Conservation (phyloP, 2,797 vertebrate genomes). For the Etheostoma perlongum region DNA sequence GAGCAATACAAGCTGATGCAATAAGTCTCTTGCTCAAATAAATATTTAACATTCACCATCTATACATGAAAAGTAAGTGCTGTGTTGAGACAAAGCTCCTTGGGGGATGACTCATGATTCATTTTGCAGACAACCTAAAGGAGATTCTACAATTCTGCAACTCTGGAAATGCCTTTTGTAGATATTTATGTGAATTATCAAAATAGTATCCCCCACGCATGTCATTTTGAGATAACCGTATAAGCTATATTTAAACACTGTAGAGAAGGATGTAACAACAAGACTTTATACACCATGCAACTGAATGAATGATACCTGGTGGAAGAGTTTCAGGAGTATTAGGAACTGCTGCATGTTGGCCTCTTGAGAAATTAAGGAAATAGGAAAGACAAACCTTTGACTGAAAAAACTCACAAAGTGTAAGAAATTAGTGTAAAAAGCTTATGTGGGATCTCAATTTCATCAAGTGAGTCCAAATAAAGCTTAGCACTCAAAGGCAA, state of each 20-base stretch:
- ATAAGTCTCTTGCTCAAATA: constrained; percentile 15
- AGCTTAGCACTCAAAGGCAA: constrained; percentile 14
- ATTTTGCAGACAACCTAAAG: not conserved
- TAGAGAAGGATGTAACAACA: constrained; percentile 17
- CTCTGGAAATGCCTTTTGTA: not conserved
- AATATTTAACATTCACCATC: constrained; percentile 8
- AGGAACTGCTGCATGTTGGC: constrained; percentile 12
- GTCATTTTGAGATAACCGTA: constrained; percentile 16
- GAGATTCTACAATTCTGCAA: not conserved
- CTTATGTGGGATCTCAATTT: constrained; percentile 3
- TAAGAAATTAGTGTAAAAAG: not conserved
- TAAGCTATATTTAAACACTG: constrained; percentile 45
- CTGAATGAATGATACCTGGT: not conserved
- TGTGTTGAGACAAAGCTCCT: constrained; percentile 9
- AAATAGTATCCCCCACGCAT: not conserved
- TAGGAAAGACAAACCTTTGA: constrained; percentile 19
- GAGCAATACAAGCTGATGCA: constrained; percentile 1
- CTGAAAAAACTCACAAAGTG: constrained; percentile 14
- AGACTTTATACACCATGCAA: not conserved
- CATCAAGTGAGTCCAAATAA: constrained; percentile 1
- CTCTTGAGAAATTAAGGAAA: constrained; percentile 31
- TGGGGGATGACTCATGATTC: not conserved
- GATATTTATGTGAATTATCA: not conserved
- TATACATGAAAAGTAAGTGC: constrained; percentile 21
- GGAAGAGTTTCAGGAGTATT: not conserved